Base-by-base conservation (phyloP, 2,797 vertebrate species). In the Sciurus vulgaris region DNA sequence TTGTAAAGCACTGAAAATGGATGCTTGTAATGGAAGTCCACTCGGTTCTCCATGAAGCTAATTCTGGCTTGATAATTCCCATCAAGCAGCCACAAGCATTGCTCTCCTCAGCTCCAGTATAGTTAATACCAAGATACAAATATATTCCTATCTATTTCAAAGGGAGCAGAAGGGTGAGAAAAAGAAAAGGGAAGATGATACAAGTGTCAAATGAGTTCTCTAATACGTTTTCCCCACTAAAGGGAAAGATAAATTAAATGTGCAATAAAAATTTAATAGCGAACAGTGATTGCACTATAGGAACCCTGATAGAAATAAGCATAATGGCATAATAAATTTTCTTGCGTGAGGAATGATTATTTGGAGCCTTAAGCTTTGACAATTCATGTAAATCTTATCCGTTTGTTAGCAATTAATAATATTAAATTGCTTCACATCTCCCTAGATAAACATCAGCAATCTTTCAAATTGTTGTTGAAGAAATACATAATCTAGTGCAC, bases 311-410 rank as follows among this genome's bases (percentile, higher is more conserved):
- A 98, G 93, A 97, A 98, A 98, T 96, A 97, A 97, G 97, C 91
- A 98, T 98, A 98, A 98, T 98, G 81, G 93, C 93, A 94, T 97
- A 97, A 97, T 98, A 98, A 98, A 98, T 97, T 97, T 97, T 97
- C 96, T 89, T 89, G 92, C 61, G 94, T 97, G 94, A 98, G 82
- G 94, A 98, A 97, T 98, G 0, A 97, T 98, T 98, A 97, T 98
- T 98, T 98, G 94, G 90, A 81, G 78, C 15, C 93, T 98, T 97
- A 97, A 98, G 97, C 88, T 97, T 97, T 98, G 97, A 98, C 78
- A 98, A 96, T 98, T 97, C 95, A 95, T 97, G n/a, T 98, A 98
- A 98, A 98, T 98, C 97, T 97, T 98, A 97, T 97, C 97, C 91
- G 24, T 86, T 97, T 97, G 95, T 86, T 94, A 96, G 94, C 82